Conservation (phyloP, 2,113 vertebrate genomes). For the Eolophus roseicapilla region DNA sequence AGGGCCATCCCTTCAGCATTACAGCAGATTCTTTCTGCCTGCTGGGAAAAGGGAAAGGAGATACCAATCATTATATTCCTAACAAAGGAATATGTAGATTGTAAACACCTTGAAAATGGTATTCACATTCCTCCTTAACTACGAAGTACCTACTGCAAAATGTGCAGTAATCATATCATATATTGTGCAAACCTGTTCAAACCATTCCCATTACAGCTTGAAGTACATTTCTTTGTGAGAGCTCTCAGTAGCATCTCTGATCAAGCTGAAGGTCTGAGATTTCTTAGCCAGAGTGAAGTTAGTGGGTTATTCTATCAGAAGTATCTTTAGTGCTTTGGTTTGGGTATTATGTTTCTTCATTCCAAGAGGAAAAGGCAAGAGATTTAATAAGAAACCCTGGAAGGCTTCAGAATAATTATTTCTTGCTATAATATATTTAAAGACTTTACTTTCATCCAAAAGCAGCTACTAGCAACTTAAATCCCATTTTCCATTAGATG, state of each 20-base stretch:
- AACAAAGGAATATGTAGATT: not conserved
- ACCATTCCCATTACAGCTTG: not conserved
- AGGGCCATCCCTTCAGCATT: not conserved
- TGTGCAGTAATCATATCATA: not conserved
- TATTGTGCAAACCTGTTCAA: not conserved
- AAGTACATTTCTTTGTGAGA: not conserved
- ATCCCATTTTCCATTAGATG: not conserved
- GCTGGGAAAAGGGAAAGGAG: not conserved
- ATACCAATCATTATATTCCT: not conserved
- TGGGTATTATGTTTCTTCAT: not conserved
- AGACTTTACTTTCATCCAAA: not conserved
- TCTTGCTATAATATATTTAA: not conserved
- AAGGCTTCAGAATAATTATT: not conserved
- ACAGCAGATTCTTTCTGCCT: not conserved
- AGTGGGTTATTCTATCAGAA: not conserved
- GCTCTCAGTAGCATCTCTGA: rapidly evolving
- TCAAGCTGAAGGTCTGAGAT: not conserved
- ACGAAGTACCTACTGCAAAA: not conserved
- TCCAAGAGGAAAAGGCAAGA: not conserved
- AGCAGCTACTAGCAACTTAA: not conserved
- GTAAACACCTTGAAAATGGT: not conserved
- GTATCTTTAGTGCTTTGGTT: not conserved
- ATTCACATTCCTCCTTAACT: not conserved
- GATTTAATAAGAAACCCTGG: not conserved
- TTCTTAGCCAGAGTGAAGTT: not conserved